Percentiles rank a stretch among this genome's conserved stretches.
Evolutionary conservation across 2,113 vertebrate species (phyloP).

Genomic region (Solea solea): DNA sequence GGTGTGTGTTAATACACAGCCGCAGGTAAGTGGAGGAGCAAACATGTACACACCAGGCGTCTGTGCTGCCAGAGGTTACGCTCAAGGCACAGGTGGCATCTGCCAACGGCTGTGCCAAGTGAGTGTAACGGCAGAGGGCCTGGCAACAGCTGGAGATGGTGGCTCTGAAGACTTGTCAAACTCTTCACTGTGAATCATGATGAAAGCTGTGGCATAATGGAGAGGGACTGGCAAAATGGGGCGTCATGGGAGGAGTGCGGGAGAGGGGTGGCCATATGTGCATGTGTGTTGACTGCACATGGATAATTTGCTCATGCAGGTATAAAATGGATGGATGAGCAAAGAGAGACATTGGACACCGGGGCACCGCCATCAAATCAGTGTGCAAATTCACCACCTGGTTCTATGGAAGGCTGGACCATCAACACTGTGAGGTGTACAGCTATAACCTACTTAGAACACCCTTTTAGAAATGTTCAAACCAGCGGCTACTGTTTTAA

Average conservation of each 20-base stretch:
- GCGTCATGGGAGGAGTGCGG: conserved; percentile 36
- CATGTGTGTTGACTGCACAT: conserved; percentile 18
- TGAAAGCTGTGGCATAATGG: conserved; percentile 69
- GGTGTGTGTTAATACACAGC: conserved; percentile 14
- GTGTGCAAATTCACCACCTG: conserved; percentile 46
- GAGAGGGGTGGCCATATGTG: conserved; percentile 12
- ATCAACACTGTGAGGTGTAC: neutral
- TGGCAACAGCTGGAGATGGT: conserved; percentile 59
- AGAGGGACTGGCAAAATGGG: conserved; percentile 39
- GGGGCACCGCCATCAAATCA: conserved; percentile 12
- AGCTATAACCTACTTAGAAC: neutral
- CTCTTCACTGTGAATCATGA: conserved; percentile 54
- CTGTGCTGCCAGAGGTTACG: conserved; percentile 55
- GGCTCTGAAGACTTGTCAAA: conserved; percentile 60
- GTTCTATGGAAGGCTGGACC: neutral
- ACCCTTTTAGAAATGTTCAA: neutral
- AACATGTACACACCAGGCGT: conserved; percentile 26
- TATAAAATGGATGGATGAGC: conserved; percentile 46
- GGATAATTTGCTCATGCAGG: conserved; percentile 33
- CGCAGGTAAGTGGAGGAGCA: conserved; percentile 9
- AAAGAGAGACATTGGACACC: conserved; percentile 42
- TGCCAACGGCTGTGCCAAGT: conserved; percentile 37
- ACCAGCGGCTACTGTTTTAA: neutral
- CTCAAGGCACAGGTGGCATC: conserved; percentile 45
- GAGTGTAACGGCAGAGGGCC: conserved; percentile 46